These are phyloP conservation scores for Macrosoma leucophasiata DNA, from an alignment of 2,888 invertebrate species.

Conservation along the genomic window DNA sequence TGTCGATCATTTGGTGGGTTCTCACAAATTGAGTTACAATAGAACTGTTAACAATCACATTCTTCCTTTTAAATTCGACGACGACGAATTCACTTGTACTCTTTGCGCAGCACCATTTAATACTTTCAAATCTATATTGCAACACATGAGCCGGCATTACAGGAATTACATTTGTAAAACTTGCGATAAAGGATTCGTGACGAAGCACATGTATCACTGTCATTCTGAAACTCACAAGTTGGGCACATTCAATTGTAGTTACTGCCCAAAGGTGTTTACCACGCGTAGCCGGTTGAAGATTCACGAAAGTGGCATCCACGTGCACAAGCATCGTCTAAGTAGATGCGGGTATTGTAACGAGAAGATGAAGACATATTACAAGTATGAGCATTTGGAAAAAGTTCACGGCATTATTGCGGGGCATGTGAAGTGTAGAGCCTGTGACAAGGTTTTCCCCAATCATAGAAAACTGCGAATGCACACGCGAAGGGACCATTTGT, in stretches of 20 bases:
- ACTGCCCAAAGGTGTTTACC: slow-evolving; percentile 44
- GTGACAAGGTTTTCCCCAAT: slow-evolving; percentile 32
- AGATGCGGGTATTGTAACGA: slow-evolving; percentile 37
- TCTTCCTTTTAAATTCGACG: slow-evolving; percentile 19
- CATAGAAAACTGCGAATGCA: slow-evolving; percentile 29
- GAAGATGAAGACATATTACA: slow-evolving; percentile 42
- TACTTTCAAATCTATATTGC: slow-evolving; percentile 56
- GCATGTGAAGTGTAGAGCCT: slow-evolving; percentile 54
- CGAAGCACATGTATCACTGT: slow-evolving; percentile 37
- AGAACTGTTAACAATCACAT: slow-evolving; percentile 16
- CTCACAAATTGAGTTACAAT: slow-evolving; percentile 7
- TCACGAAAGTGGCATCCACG: slow-evolving; percentile 43
- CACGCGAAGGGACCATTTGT: slow-evolving; percentile 38
- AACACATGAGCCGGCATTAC: slow-evolving; percentile 62
- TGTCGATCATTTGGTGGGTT: neutral
- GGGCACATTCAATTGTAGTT: slow-evolving; percentile 43
- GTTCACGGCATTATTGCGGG: slow-evolving; percentile 46
- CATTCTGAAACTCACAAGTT: slow-evolving; percentile 33
- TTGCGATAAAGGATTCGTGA: slow-evolving; percentile 56
- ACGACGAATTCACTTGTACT: slow-evolving; percentile 9
- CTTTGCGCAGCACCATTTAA: slow-evolving; percentile 50
- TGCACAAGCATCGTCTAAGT: slow-evolving; percentile 31
- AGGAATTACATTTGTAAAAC: slow-evolving; percentile 58
- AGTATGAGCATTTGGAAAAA: slow-evolving; percentile 54
- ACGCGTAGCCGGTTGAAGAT: slow-evolving; percentile 45